Base-by-base conservation (phyloP, 2,797 vertebrate species). In the Pangasius krempfi region DNA sequence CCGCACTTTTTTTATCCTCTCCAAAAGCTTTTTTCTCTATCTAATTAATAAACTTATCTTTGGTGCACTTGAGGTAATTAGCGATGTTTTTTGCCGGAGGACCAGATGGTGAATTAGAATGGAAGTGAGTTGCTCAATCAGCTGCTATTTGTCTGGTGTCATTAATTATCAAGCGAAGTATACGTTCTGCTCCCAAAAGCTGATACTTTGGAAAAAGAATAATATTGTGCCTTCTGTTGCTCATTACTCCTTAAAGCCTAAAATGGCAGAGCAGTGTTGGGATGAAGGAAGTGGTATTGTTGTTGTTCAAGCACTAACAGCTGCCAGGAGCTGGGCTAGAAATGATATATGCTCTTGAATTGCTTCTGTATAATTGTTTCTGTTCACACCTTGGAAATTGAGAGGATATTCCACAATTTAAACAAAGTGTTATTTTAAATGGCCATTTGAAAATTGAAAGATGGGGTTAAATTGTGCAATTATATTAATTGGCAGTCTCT, bases 31-130 rank as follows among this genome's bases (percentile, higher is more conserved):
- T 94, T 94, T 92, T 91, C 91, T 93, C 92, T 89, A 92, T 95
- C 94, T 95, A 96, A 96, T 96, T 95, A 96, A 96, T 95, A 96
- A 90, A 92, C 91, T 93, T 93, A 91, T 96, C 94, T 95, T 93
- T 94, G 94, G 95, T 94, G 93, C 95, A 94, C 95, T 95, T 93
- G 92, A 96, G 94, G 95, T 96, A 96, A 96, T 96, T 96, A 96
- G 95, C 93, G 92, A 93, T 94, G 94, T 94, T 95, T 95, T 95
- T 95, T 92, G 93, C 93, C 91, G 90, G 94, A 93, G 89, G 94
- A 95, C 92, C 96, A 97, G 96, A 97, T 97, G 96, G 96, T 95
- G 95, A 96, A 95, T 96, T 96, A 96, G 95, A 96, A 95, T 94
- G 94, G 95, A 96, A 93, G 95, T 95, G 95, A 96, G 94, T 96